phyloP scores from a whole-genome alignment of 1,140 invertebrate species.

The Eufriesea mexicana region DNA sequence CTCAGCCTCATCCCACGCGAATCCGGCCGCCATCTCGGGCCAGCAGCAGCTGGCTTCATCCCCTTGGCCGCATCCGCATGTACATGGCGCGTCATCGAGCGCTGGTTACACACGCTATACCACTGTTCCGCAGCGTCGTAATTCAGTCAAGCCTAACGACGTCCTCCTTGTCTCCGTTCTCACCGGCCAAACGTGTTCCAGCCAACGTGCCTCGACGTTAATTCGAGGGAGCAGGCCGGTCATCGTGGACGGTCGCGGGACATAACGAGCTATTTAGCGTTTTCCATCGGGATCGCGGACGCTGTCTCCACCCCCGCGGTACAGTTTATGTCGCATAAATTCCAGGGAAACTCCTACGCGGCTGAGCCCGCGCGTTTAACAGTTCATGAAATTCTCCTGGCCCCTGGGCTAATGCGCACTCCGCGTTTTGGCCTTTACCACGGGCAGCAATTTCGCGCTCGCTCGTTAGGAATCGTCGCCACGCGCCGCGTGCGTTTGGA shows the following conservation, averaged over 20 bases:
- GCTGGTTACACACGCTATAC: slow-evolving; percentile 23
- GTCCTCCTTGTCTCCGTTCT: slow-evolving; percentile 11
- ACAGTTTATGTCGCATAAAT: background rate
- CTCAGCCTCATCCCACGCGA: too few relatives aligned
- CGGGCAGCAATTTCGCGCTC: too few relatives aligned
- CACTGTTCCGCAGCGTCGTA: slow-evolving; percentile 34
- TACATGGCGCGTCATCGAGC: slow-evolving; percentile 17
- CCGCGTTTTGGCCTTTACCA: too few relatives aligned
- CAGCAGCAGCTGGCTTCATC: background rate
- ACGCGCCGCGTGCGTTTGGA: too few relatives aligned
- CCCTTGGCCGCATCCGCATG: slow-evolving; percentile 8
- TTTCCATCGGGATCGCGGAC: slow-evolving; percentile 15
- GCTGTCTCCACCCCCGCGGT: background rate
- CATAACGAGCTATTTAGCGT: slow-evolving; percentile 34
- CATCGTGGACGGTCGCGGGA: background rate
- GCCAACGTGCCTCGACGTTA: slow-evolving; percentile 37
- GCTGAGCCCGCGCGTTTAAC: background rate
- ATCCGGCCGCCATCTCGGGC: too few relatives aligned
- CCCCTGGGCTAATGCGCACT: too few relatives aligned
- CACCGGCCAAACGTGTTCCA: background rate
- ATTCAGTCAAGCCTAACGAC: slow-evolving; percentile 40
- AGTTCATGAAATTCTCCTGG: background rate
- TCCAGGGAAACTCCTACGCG: too few relatives aligned
- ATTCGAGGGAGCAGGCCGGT: background rate
- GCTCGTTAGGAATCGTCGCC: too few relatives aligned